Evolutionary conservation across 2,888 invertebrate species (phyloP).

Genomic region (Glyphotaelius pellucidus): DNA sequence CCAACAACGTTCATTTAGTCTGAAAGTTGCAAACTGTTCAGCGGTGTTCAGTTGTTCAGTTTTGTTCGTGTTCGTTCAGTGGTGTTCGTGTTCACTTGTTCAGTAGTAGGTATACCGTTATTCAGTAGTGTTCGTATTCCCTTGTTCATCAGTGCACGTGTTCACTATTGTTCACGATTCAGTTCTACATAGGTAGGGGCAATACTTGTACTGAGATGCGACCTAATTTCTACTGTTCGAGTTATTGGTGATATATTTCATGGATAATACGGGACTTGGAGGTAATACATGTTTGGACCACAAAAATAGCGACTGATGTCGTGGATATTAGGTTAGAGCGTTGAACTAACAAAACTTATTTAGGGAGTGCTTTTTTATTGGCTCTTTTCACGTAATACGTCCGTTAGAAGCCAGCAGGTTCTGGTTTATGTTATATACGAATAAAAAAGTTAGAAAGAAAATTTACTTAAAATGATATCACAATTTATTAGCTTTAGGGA

Average conservation of each 20-base stretch:
- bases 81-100: no score
- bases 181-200: background rate
- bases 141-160: background rate
- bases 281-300: background rate
- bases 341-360: no score
- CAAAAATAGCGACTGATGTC: background rate
- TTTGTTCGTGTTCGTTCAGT: background rate
- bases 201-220: background rate
- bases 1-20: slow-evolving; percentile 30
- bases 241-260: background rate
- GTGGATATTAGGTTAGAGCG: no score
- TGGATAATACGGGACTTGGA: no score
- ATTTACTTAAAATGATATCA: no score
- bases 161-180: background rate
- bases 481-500: no score
- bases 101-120: no score
- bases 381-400: no score
- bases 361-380: no score
- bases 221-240: background rate
- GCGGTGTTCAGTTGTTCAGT: background rate
- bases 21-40: slow-evolving; percentile 25
- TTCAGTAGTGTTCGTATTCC: background rate
- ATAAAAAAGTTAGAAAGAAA: no score
- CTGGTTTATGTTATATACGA: no score
- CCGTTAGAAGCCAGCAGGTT: no score